phyloP scores from a whole-genome alignment of 2,797 vertebrate species.

The Thalassophryne amazonica region DNA sequence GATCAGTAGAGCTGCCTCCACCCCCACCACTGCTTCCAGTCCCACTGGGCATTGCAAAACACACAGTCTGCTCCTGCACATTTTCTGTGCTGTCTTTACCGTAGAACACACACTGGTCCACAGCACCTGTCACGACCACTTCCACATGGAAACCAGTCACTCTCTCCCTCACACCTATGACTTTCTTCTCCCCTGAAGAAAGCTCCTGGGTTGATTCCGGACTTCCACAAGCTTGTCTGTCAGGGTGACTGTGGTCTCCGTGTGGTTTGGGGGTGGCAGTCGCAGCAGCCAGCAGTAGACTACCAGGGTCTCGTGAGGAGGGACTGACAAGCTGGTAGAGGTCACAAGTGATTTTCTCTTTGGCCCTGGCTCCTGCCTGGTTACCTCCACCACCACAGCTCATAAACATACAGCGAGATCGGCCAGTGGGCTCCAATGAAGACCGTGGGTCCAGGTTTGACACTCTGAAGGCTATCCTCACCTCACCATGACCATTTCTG shows the following conservation, averaged over 20 bases:
- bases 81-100: constrained; percentile 92
- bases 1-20: constrained; percentile 57
- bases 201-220: constrained; percentile 68
- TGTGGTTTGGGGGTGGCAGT: constrained; percentile 74
- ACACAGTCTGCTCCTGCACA: constrained; percentile 90
- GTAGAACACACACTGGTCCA: constrained; percentile 94
- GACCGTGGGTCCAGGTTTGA: constrained; percentile 84
- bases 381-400: constrained; percentile 76
- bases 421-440: constrained; percentile 72
- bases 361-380: constrained; percentile 77
- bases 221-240: constrained; percentile 50
- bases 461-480: constrained; percentile 92
- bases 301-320: constrained; percentile 82
- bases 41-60: constrained; percentile 73
- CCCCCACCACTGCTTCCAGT: constrained; percentile 36
- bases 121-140: constrained; percentile 93
- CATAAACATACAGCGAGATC: constrained; percentile 85
- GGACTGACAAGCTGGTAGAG: constrained; percentile 93
- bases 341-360: constrained; percentile 97
- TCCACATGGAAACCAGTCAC: constrained; percentile 92
- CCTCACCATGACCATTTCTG: constrained; percentile 79
- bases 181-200: constrained; percentile 52
- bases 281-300: constrained; percentile 80
- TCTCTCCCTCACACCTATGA: constrained; percentile 69
- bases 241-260: constrained; percentile 59